Evolutionary conservation across 2,797 vertebrate species (phyloP).

Genomic region (Mormyrus proboscirostris): DNA sequence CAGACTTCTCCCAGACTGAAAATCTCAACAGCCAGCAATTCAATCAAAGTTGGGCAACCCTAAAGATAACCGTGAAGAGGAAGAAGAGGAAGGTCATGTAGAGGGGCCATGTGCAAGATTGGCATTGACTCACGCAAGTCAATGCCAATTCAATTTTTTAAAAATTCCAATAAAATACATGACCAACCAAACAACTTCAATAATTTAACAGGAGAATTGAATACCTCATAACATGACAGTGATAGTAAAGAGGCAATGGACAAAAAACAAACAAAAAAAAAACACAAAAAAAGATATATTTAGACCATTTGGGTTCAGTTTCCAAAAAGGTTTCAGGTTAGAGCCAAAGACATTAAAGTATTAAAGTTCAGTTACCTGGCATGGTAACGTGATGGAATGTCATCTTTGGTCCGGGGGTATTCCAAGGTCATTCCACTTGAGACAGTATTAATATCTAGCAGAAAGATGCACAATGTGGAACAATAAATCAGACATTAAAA

Average conservation of each 20-base stretch:
- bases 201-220: not conserved
- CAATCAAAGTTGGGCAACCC: not conserved
- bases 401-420: not conserved
- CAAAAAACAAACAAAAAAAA: not conserved
- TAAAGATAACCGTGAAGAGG: not conserved
- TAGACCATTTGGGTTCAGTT: not conserved
- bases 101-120: not conserved
- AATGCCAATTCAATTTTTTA: too few relatives aligned
- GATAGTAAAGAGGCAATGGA: not conserved
- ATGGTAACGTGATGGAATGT: not conserved
- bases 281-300: not conserved
- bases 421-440: not conserved
- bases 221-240: not conserved
- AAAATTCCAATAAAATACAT: not conserved
- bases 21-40: not conserved
- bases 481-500: slow-evolving; percentile 2
- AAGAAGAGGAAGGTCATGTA: not conserved
- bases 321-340: not conserved
- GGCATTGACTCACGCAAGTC: not conserved
- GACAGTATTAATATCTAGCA: not conserved
- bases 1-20: not conserved
- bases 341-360: not conserved
- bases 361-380: not conserved
- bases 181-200: not conserved
- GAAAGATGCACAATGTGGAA: not conserved